Evolutionary conservation across 2,888 invertebrate genomes (phyloP).

Genomic region (Dolichomitus sp.): DNA sequence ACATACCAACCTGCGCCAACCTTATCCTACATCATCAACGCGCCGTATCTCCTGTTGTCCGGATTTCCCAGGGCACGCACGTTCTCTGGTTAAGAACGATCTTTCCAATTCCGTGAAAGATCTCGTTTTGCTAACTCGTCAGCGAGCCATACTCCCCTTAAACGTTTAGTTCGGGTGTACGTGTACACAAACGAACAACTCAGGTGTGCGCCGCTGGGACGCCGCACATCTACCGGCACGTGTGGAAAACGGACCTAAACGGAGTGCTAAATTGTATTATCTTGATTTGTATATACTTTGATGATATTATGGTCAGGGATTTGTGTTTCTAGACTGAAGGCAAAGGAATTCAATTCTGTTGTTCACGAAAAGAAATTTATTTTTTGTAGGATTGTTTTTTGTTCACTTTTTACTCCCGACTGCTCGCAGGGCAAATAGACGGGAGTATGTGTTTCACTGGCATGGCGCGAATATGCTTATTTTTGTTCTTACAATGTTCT

Average conservation of each 20-base stretch:
- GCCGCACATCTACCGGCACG: not conserved
- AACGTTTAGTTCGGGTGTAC: not conserved
- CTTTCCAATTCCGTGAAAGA: conserved; percentile 11
- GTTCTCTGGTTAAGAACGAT: not conserved
- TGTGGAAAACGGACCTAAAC: not conserved
- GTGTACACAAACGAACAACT: not conserved
- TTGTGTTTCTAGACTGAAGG: not conserved
- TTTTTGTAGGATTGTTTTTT: not conserved
- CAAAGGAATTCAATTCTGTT: not conserved
- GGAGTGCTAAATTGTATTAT: not conserved
- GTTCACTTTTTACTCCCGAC: conserved; percentile 6
- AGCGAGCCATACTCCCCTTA: not conserved
- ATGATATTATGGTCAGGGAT: not conserved
- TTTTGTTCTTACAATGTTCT: no score
- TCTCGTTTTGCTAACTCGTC: conserved; percentile 2
- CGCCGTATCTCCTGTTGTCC: not conserved
- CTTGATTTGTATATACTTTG: not conserved
- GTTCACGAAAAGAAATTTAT: not conserved
- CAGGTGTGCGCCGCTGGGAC: not conserved
- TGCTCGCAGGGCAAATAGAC: no score
- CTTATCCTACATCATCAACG: conserved; percentile 17
- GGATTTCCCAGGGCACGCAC: conserved; percentile 37
- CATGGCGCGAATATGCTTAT: no score
- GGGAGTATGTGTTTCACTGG: no score
- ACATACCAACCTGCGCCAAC: not conserved